phyloP scores from a whole-genome alignment of 92 coral and sea anemone species.

The Epizoanthus stellaris region DNA sequence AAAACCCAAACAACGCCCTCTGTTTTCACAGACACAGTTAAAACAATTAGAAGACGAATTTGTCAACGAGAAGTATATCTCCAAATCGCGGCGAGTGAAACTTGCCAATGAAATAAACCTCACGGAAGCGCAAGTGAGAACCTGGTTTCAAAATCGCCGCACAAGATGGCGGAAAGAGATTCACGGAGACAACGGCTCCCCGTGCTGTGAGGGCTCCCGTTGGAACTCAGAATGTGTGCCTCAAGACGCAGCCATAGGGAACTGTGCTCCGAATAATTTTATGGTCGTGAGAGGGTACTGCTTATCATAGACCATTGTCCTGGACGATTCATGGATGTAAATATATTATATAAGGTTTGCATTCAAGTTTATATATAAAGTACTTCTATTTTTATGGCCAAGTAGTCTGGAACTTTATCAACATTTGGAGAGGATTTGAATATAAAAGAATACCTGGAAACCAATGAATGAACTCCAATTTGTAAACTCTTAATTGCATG shows the following conservation, averaged over 20 bases:
- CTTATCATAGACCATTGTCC: constrained; percentile 24
- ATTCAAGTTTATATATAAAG: neutral
- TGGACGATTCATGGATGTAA: too few species aligned
- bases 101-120: constrained; percentile 81
- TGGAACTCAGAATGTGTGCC: constrained; percentile 36
- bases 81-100: constrained; percentile 81
- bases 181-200: constrained; percentile 66
- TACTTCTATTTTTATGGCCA: too few species aligned
- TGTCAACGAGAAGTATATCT: constrained; percentile 83
- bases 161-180: constrained; percentile 93
- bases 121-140: constrained; percentile 90
- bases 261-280: constrained; percentile 46
- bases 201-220: constrained; percentile 44
- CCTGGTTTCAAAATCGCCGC: constrained; percentile 91
- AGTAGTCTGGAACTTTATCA: too few species aligned
- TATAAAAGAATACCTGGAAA: too few species aligned
- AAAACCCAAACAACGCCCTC: constrained; percentile 88
- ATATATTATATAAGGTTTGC: too few species aligned
- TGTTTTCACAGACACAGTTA: constrained; percentile 84
- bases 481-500: too few species aligned
- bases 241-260: constrained; percentile 12
- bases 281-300: constrained; percentile 81
- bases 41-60: constrained; percentile 86
- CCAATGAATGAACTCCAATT: too few species aligned
- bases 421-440: too few species aligned